Evolutionary conservation across 2,797 vertebrate genomes (phyloP).

Genomic region (Myioborus miniatus): DNA sequence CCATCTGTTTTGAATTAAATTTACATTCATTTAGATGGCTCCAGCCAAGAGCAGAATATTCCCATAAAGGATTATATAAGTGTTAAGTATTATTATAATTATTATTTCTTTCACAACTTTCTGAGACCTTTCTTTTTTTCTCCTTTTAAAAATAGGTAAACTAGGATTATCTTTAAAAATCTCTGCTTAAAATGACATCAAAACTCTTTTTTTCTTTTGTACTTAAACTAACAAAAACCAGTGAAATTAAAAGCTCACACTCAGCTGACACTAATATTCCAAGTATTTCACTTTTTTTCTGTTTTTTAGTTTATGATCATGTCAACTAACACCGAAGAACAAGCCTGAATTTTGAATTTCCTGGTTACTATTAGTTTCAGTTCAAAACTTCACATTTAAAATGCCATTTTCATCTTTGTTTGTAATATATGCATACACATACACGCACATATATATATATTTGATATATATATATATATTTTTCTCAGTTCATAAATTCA

Average conservation of each 20-base stretch:
- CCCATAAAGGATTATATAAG: background rate
- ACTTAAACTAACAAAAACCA: constrained; percentile 33
- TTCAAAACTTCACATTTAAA: constrained; percentile 8
- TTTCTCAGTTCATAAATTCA: constrained; percentile 14
- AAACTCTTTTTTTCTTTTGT: background rate
- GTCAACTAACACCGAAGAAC: background rate
- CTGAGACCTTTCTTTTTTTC: background rate
- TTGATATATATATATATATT: background rate
- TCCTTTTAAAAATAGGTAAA: constrained; percentile 27
- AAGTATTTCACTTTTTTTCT: background rate
- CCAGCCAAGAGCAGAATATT: background rate
- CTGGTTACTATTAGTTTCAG: constrained; percentile 25
- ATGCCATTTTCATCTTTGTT: background rate
- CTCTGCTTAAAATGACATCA: constrained; percentile 1
- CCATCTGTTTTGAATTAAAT: background rate
- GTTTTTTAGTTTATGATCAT: background rate
- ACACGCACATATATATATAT: background rate
- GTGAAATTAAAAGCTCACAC: constrained; percentile 29
- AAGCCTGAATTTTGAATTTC: constrained; percentile 35
- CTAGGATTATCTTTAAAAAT: background rate
- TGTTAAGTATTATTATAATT: background rate
- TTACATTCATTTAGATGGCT: constrained; percentile 26
- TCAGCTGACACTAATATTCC: background rate
- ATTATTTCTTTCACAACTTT: background rate
- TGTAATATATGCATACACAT: background rate